Base-by-base conservation (phyloP, 2,113 vertebrate genomes). In the Rhineura floridana region DNA sequence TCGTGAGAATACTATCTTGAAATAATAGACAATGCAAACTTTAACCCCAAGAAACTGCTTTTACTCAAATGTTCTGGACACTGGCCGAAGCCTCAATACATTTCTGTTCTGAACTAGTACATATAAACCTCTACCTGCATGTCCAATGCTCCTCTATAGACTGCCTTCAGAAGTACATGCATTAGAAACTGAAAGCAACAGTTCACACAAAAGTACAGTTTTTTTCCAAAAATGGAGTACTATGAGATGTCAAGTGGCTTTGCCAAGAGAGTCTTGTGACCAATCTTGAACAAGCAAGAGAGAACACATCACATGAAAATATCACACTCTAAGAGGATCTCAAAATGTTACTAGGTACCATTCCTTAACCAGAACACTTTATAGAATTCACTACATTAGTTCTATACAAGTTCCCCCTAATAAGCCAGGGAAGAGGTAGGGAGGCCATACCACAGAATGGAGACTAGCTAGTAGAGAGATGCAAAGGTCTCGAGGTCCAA, bases 1-100 rank as follows among this genome's bases (percentile, higher is more conserved):
- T 42, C 90, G 91, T 89, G 92, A 86, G 86, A 44, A 90, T 87
- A 83, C 89, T 94, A 94, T 89, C 75, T 81, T 62, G 6, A 83
- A 82, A 73, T 0, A 2, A 90, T 44, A 86, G 33, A 75, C 9
- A 87, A 86, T 25, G 50, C 67, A 62, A 73, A 28, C 50, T 50
- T 83, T 65, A 36, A 50, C 67, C 25, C 19, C 10, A 55, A 6
- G n/a, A 33, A 81, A 81, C 48, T 75, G 12, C 33, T 65, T 63
- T 75, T 65, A 39, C n/a, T 76, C 44, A 81, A n/a, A 81, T 39
- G 28, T 48, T 81, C 44, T 19, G 25, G 25, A 72, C 17, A 23
- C 23, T 81, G 50, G n/a, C 11, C 44, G 62, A 72, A 81, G n/a
- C 15, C n/a, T 65, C 67, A 59, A 81, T 73, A 25, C 17, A 88